Evolutionary conservation across 2,888 invertebrate genomes (phyloP), one percentile per base, ranked within the genome.

Genomic region (Portevinia maculata): DNA sequence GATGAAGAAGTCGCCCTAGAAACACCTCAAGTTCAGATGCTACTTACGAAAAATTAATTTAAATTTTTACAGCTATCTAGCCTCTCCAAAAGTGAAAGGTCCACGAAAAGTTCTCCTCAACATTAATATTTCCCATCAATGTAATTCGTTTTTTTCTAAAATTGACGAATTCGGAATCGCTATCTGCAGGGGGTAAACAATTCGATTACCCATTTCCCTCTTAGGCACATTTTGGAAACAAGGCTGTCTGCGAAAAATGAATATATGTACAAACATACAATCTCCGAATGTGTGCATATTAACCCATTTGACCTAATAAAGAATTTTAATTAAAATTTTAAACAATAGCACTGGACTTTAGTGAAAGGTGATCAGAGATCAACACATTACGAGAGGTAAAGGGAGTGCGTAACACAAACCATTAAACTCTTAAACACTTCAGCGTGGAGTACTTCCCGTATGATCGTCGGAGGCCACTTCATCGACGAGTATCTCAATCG

Each of bases 51-150:
- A 48, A 59, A 39, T n/a, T 28, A 48, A 67, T 39, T 60, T n/a
- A 52, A 59, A 62, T 39, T 24, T 62, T 34, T 28, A 55, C 11
- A 6, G 34, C 46, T 4, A n/a, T n/a, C n/a, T n/a, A 34, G 55
- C 17, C 69, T 39, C 62, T 37, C 15, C 44, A 79, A 79, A 79
- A 79, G 79, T 79, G 79, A 79, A 79, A 79, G 79, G 79, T 62
- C 46, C 41, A 37, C 46, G 5, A 48, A 34, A 62, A 48, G 24
- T 37, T 53, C 44, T 55, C 46, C 32, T 30, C 34, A 34, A 2
- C 55, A 11, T n/a, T n/a, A 9, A 17, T 6, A 19, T 13, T 13
- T 39, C 28, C 34, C 34, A 71, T 62, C 55, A 37, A 64, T 64
- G 55, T 28, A 19, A n/a, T 34, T n/a, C 4, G 4, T 8, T n/a